Evolutionary conservation across 2,797 vertebrate species (phyloP), one percentile per base, ranked within the genome.

Genomic region (Leucoraja ocellata): DNA sequence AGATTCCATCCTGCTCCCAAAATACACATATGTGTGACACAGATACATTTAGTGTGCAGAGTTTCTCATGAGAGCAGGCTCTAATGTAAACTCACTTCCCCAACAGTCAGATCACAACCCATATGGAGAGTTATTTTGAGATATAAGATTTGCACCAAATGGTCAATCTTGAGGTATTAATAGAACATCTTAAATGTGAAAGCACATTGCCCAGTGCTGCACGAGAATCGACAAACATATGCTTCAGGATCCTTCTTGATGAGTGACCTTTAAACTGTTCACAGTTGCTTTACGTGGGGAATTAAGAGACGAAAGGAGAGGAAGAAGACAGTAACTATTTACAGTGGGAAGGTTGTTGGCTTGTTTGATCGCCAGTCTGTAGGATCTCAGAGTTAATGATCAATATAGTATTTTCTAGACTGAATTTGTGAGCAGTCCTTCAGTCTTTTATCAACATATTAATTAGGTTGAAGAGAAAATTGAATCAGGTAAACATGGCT

Each of bases 1-100:
- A 96, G 96, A 96, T 96, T 95, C 94, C 94, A 0, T 68, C 77
- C 94, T 78, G 94, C 95, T 93, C 95, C 94, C 16, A 18, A 94
- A 95, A 94, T 94, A 94, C 95, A 95, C 93, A 94, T 95, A 92
- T 93, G 93, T 63, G 93, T 96, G 96, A 97, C 93, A 93, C 94
- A 94, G 94, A 95, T 94, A 93, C 94, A 93, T 94, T 76, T 1
- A 94, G 77, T 93, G 93, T 46, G 93, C 61, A 39, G 86, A 95
- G 94, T 97, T 98, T 97, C 97, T 97, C 97, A 95, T 97, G 97
- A 97, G 97, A 97, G 97, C 96, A 91, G 11, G 23, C 32, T 90
- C 63, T 90, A 71, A n/a, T 36, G 86, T 65, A 90, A 90, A 36
- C 68, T 71, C 11, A 73, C 68, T 71, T 91, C 68, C 65, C 39